Conservation (phyloP, 2,797 vertebrate species). For the Pseudochromis fuscus region DNA sequence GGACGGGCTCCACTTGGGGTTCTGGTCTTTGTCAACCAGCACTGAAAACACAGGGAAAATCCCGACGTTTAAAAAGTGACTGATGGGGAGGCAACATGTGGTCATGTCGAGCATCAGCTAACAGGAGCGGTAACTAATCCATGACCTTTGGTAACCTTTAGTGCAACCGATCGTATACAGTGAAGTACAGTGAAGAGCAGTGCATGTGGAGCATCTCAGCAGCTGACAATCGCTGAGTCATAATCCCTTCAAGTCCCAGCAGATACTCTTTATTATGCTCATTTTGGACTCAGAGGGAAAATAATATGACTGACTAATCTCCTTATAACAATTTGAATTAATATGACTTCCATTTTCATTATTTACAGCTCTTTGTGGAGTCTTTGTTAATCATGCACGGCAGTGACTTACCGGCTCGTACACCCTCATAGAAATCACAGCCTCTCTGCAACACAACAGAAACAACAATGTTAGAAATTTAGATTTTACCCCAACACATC, state of each 20-base stretch:
- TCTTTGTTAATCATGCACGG: background rate
- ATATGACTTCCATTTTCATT: background rate
- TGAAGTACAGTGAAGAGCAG: background rate
- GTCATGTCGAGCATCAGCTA: background rate
- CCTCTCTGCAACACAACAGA: slow-evolving; percentile 70
- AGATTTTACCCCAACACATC: background rate
- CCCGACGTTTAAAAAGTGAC: background rate
- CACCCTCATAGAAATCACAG: slow-evolving; percentile 79
- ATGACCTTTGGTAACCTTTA: background rate
- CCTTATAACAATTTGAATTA: background rate
- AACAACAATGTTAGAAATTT: background rate
- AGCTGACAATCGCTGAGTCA: background rate
- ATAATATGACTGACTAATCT: background rate
- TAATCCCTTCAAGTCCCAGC: background rate
- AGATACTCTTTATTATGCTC: background rate
- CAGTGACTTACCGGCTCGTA: slow-evolving; percentile 76
- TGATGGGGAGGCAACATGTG: background rate
- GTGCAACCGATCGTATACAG: too few relatives aligned
- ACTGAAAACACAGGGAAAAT: slow-evolving; percentile 55
- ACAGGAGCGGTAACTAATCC: background rate
- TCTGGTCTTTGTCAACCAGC: slow-evolving; percentile 82
- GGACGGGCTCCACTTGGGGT: slow-evolving; percentile 88
- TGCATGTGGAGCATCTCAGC: background rate
- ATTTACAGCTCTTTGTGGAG: background rate
- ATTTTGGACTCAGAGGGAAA: background rate